Evolutionary conservation across 1,140 invertebrate species (phyloP).

Genomic region (Atta cephalotes): DNA sequence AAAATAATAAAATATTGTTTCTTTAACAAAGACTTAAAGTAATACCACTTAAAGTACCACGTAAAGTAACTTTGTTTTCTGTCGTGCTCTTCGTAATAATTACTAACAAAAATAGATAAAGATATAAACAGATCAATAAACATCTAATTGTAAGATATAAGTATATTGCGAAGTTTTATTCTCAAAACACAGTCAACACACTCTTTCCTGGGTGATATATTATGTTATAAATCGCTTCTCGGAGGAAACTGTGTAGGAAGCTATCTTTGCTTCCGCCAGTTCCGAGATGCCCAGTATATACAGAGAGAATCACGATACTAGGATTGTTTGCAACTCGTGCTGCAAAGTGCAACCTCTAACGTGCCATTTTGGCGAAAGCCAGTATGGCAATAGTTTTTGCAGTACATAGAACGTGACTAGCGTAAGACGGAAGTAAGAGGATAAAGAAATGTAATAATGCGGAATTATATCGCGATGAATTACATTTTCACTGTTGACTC

Average conservation of each 20-base stretch:
- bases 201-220: slow-evolving; percentile 5
- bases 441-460: slow-evolving; percentile 21
- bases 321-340: background rate
- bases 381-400: slow-evolving; percentile 5
- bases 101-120: background rate
- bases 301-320: background rate
- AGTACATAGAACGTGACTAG: background rate
- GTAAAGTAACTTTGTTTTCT: background rate
- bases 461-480: slow-evolving; percentile 1
- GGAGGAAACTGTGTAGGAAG: background rate
- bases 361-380: slow-evolving; percentile 10
- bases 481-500: background rate
- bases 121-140: slow-evolving; percentile 5
- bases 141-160: background rate
- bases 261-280: slow-evolving; percentile 16
- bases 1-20: background rate
- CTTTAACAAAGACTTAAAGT: background rate
- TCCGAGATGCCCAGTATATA: background rate
- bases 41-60: background rate
- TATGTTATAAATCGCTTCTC: slow-evolving; percentile 17
- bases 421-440: background rate
- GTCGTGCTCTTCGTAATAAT: background rate
- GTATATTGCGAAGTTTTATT: background rate
- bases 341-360: slow-evolving; percentile 1
- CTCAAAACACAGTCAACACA: slow-evolving; percentile 10